These are phyloP conservation scores for Leptopilina myrica DNA, from an alignment of 2,888 invertebrate genomes.

Conservation along the genomic window DNA sequence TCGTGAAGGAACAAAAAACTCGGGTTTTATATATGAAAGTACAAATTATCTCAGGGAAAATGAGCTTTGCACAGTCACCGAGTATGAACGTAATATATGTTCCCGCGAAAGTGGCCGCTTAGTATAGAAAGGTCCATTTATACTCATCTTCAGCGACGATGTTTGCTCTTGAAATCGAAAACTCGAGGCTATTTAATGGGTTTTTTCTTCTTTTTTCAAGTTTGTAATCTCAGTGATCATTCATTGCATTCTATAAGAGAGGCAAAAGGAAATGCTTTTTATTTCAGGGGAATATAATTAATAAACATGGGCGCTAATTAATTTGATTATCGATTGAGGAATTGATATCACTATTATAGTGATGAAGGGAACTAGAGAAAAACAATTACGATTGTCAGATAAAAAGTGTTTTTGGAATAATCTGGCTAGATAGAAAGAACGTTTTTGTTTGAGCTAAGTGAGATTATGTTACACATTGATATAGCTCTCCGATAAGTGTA, in stretches of 20 bases:
- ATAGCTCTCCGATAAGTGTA: no score
- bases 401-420: not conserved
- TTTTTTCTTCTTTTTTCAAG: conserved; percentile 13
- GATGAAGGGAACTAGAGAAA: no score
- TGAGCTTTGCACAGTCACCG: conserved; percentile 67
- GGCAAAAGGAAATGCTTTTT: conserved; percentile 16
- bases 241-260: conserved; percentile 34
- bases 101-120: conserved; percentile 56
- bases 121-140: conserved; percentile 48
- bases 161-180: conserved; percentile 53
- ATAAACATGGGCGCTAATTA: no score
- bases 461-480: no score
- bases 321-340: no score
- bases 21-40: conserved; percentile 62
- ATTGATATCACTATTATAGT: no score
- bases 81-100: conserved; percentile 60
- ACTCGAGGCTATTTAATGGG: conserved; percentile 48
- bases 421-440: not conserved
- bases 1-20: conserved; percentile 15
- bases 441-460: no score
- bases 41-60: conserved; percentile 69
- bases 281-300: conserved; percentile 13
- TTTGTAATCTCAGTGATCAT: conserved; percentile 31
- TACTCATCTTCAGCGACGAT: conserved; percentile 44
- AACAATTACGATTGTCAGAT: not conserved